These are phyloP conservation scores for Silurus lanzhouensis DNA, from an alignment of 2,797 vertebrate species.

Conservation along the genomic window DNA sequence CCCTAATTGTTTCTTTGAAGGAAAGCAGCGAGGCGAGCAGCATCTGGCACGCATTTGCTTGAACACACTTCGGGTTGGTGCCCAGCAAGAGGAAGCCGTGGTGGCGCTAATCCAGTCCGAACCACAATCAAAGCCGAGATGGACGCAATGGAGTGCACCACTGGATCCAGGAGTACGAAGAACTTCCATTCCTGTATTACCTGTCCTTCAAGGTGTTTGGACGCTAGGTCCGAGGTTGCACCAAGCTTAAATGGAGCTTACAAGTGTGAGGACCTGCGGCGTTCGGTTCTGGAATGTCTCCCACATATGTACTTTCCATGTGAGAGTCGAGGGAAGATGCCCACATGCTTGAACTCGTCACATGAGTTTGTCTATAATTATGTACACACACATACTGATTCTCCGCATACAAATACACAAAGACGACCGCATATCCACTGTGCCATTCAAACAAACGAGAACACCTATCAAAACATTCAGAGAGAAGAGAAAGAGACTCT, in stretches of 20 bases:
- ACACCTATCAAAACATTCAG: conserved; percentile 50
- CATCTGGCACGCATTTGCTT: conserved; percentile 77
- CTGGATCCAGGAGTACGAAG: conserved; percentile 36
- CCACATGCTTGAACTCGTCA: not conserved
- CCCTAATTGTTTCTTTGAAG: conserved; percentile 83
- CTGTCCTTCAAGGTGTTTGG: conserved; percentile 17
- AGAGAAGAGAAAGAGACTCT: not conserved
- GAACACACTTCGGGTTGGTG: conserved; percentile 45
- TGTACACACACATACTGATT: conserved; percentile 8
- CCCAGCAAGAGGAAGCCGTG: conserved; percentile 62
- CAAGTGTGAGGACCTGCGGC: conserved; percentile 23
- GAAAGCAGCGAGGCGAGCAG: conserved; percentile 55
- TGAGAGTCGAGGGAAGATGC: conserved; percentile 4
- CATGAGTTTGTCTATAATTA: conserved; percentile 16
- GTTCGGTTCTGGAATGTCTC: conserved; percentile 37
- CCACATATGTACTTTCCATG: conserved; percentile 27
- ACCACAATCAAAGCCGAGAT: conserved; percentile 57
- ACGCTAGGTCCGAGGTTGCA: conserved; percentile 15
- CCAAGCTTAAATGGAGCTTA: conserved; percentile 21
- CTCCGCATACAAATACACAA: conserved; percentile 35
- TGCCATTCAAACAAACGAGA: conserved; percentile 50
- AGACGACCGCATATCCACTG: conserved; percentile 26
- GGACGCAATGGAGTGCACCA: not conserved
- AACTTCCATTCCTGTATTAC: conserved; percentile 24
- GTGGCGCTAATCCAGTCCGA: conserved; percentile 56